Conservation (phyloP, 2,797 vertebrate genomes). For the Hephaestus fuliginosus region DNA sequence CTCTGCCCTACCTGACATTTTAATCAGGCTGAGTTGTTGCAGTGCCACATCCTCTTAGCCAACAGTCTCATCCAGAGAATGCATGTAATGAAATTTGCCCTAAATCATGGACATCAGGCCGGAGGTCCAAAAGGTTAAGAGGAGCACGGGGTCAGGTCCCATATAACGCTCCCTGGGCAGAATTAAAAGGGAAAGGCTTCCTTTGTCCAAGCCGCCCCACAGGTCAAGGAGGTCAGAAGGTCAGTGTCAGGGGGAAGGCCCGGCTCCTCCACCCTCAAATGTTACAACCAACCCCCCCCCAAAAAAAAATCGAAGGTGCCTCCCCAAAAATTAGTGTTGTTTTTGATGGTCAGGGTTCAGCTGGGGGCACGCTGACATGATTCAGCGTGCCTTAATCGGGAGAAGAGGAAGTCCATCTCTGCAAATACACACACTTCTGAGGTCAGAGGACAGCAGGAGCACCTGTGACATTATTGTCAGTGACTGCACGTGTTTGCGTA, state of each 20-base stretch:
- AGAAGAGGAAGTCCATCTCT: slow-evolving; percentile 79
- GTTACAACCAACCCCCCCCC: slow-evolving; percentile 55
- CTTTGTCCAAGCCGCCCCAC: slow-evolving; percentile 82
- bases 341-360: slow-evolving; percentile 77
- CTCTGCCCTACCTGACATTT: slow-evolving; percentile 75
- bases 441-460: slow-evolving; percentile 79
- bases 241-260: slow-evolving; percentile 84
- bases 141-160: slow-evolving; percentile 82
- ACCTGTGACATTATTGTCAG: slow-evolving; percentile 78
- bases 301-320: slow-evolving; percentile 70
- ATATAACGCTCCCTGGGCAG: slow-evolving; percentile 81
- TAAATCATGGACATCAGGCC: slow-evolving; percentile 85
- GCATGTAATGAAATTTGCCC: slow-evolving; percentile 87
- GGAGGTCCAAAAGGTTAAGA: slow-evolving; percentile 87
- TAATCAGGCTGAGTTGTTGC: slow-evolving; percentile 82
- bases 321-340: slow-evolving; percentile 78
- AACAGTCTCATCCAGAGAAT: slow-evolving; percentile 82
- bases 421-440: slow-evolving; percentile 63
- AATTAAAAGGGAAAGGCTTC: slow-evolving; percentile 89
- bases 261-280: slow-evolving; percentile 69
- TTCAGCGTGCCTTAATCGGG: slow-evolving; percentile 77
- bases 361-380: slow-evolving; percentile 71
- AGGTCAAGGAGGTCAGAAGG: slow-evolving; percentile 87
- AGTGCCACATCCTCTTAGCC: slow-evolving; percentile 76
- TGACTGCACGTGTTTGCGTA: slow-evolving; percentile 54